These are phyloP conservation scores for Hemibagrus guttatus DNA, from an alignment of 2,797 vertebrate genomes.

Conservation along the genomic window DNA sequence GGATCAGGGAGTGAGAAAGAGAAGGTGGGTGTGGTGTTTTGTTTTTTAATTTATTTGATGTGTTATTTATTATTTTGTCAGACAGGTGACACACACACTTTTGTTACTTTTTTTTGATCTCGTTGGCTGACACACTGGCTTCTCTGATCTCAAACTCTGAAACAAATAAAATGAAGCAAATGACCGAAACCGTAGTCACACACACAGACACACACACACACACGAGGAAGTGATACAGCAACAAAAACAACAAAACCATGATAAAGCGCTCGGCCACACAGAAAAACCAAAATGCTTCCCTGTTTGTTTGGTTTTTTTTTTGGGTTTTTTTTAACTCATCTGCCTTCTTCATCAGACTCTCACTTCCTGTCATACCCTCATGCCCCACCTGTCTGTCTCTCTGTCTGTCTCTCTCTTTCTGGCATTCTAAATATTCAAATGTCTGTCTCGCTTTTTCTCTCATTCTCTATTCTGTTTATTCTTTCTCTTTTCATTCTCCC, in stretches of 20 bases:
- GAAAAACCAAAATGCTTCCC: conserved; percentile 68
- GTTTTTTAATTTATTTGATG: conserved; percentile 61
- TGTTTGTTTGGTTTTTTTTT: conserved; percentile 57
- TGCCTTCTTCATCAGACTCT: conserved; percentile 60
- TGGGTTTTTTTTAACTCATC: conserved; percentile 39
- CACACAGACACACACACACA: conserved; percentile 49
- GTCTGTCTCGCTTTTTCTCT: conserved; percentile 39
- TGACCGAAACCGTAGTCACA: conserved; percentile 61
- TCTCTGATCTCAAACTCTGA: conserved; percentile 64
- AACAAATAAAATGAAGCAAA: conserved; percentile 61
- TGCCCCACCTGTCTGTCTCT: conserved; percentile 26
- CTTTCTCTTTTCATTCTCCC: conserved; percentile 28
- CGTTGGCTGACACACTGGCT: conserved; percentile 66
- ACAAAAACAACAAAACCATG: conserved; percentile 53
- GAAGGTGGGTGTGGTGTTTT: conserved; percentile 52
- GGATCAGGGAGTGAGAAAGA: conserved; percentile 35
- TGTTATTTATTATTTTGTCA: conserved; percentile 56
- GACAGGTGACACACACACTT: conserved; percentile 53
- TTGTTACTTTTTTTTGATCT: conserved; percentile 56
- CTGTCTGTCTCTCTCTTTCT: conserved; percentile 19
- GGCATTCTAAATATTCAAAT: conserved; percentile 59
- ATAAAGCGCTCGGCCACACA: conserved; percentile 65
- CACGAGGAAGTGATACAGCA: conserved; percentile 57
- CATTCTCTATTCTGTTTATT: conserved; percentile 10
- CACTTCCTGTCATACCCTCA: conserved; percentile 52